Percentiles rank a stretch among this genome's conserved stretches.
Conservation (phyloP, 1,140 invertebrate species). For the Ladona fulva region DNA sequence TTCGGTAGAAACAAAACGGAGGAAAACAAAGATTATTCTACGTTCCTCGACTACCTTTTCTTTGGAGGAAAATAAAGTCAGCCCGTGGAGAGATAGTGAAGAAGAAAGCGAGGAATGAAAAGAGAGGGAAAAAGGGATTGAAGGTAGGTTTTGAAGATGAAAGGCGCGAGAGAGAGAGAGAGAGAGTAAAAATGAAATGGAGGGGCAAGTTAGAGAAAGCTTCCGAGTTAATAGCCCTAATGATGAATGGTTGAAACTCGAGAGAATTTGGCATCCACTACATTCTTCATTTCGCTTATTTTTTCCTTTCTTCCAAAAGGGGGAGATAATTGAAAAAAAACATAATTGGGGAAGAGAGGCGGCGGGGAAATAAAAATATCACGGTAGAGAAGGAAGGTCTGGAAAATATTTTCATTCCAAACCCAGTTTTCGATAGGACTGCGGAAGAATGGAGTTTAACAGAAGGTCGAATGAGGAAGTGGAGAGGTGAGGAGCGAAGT, state of each 20-base stretch:
- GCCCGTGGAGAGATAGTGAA: background rate
- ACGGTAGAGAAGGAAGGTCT: background rate
- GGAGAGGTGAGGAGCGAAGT: too few species aligned
- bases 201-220: background rate
- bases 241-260: background rate
- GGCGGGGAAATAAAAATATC: background rate
- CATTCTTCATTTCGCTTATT: background rate
- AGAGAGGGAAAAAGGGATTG: too few species aligned
- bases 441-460: too few species aligned
- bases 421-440: too few species aligned
- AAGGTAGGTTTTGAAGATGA: too few species aligned
- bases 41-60: too few species aligned
- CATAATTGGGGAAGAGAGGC: background rate
- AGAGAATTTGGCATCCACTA: constrained; percentile 1
- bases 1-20: too few species aligned
- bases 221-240: background rate
- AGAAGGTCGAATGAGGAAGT: too few species aligned
- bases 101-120: background rate
- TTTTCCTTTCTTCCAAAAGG: background rate
- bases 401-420: too few species aligned
- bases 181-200: background rate
- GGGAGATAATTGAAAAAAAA: constrained; percentile 1
- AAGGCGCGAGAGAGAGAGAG: background rate
- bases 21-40: too few species aligned
- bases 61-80: background rate